These are phyloP conservation scores for Papilio elwesi DNA, from an alignment of 2,888 invertebrate species.

Conservation along the genomic window DNA sequence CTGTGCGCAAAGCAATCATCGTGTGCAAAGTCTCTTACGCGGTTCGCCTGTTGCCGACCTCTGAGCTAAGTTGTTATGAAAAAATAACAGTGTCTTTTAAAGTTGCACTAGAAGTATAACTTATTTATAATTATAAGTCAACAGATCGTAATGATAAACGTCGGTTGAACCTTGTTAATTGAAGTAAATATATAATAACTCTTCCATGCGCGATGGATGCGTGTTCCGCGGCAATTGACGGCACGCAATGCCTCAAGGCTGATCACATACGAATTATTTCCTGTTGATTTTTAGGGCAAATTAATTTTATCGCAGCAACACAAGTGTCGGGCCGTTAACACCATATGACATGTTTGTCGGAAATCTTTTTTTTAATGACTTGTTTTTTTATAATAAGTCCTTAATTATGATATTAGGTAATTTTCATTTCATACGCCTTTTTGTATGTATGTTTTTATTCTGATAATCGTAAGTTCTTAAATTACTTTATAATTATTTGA, in stretches of 20 bases:
- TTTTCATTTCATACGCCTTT: no score
- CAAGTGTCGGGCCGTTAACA: slow-evolving; percentile 18
- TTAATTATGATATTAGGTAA: no score
- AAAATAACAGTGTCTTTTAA: no score
- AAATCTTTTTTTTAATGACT: background rate
- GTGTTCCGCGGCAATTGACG: slow-evolving; percentile 27
- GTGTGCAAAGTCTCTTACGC: no score
- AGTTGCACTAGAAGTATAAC: no score
- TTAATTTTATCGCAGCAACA: slow-evolving; percentile 19
- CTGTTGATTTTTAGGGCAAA: slow-evolving; percentile 18
- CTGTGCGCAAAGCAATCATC: no score
- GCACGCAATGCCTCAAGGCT: slow-evolving; percentile 26
- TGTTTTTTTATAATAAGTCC: background rate
- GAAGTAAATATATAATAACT: slow-evolving; percentile 8
- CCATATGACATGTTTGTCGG: background rate
- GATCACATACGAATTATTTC: slow-evolving; percentile 16
- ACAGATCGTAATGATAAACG: background rate
- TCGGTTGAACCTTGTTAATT: slow-evolving; percentile 13
- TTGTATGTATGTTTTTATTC: no score
- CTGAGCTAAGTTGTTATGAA: no score
- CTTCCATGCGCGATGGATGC: slow-evolving; percentile 5
- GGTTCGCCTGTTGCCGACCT: no score
- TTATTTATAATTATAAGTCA: background rate
- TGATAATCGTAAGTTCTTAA: no score
- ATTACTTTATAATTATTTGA: no score